A percentile compares a stretch with the other conserved stretches of the same genome.
Evolutionary conservation across 2,888 invertebrate genomes (phyloP).

Genomic region (Sialis fuliginosa): DNA sequence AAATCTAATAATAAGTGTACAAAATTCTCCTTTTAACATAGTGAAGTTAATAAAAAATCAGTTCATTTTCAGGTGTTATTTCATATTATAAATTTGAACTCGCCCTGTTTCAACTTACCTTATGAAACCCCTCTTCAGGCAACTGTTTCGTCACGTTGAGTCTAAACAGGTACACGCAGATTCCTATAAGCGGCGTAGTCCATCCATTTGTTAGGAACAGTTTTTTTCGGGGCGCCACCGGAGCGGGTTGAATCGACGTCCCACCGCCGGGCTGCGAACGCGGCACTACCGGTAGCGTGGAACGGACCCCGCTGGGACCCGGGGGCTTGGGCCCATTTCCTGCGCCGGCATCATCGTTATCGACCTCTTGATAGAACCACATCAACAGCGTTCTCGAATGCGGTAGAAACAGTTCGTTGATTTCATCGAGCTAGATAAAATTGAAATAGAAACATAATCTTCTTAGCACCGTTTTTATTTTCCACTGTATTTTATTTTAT

Average conservation of each 20-base stretch:
- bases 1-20: no score
- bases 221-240: conserved; percentile 43
- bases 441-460: background rate
- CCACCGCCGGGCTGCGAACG: conserved; percentile 10
- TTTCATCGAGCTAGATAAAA: conserved; percentile 55
- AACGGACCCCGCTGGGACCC: background rate
- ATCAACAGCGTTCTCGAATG: conserved; percentile 71
- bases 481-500: no score
- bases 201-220: conserved; percentile 74
- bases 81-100: no score
- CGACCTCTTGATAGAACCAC: conserved; percentile 80
- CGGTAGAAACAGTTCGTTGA: conserved; percentile 70
- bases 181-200: conserved; percentile 61
- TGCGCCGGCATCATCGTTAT: conserved; percentile 28
- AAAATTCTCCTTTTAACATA: no score
- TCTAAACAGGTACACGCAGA: conserved; percentile 73
- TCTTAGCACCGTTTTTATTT: no score
- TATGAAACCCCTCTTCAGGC: conserved; percentile 86
- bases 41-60: no score
- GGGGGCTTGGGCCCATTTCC: background rate
- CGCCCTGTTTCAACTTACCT: conserved; percentile 29
- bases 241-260: conserved; percentile 20
- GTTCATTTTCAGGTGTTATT: no score
- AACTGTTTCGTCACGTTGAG: conserved; percentile 69
- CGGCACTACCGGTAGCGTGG: background rate